Base-by-base conservation (phyloP, 92 coral and sea anemone species). In the Zoanthus gigantus region DNA sequence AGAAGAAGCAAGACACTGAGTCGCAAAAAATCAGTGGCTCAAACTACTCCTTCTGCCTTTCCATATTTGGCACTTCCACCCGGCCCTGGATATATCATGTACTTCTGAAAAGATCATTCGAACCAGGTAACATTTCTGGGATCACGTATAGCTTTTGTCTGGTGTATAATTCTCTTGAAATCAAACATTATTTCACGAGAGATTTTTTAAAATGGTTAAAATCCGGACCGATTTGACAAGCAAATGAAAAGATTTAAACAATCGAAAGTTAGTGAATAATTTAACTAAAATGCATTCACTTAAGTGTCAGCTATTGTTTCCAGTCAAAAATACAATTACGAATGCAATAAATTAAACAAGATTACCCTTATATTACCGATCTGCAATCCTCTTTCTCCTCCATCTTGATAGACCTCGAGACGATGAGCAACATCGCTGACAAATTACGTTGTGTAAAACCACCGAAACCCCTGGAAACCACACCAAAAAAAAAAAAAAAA, bases 351-450 rank as follows among this genome's bases (percentile, higher is more conserved):
- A 30, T 79, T 79, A 63, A 63, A 81, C 75, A 81, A 81, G 75
- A 60, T 81, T 81, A 74, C 54, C 47, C 46, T 23, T 23, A 23
- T 23, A 23, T 79, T 79, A 57, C 47, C 72, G 85, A 79, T 79
- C 54, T 79, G 85, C 72, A 3, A 79, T 57, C 48, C 73, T 79
- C 46, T 9, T 83, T 29, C 86, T 67, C 78, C 76, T 32, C 76
- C 67, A 68, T 65, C 76, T 66, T 69, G 77, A 83, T 4, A 72
- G n/a, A 32, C 76, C 45, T 72, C 37, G 10, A 72, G 37, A 72
- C 76, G 44, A 83, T 28, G 75, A 68, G 66, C 78, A 71, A 67
- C 77, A 69, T 78, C 87, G 78, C 57, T 71, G 75, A 83, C 78
- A 83, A 83, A 83, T 68, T 46, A 71, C 78, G 67, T 50, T 71